Percentiles rank a stretch among this genome's conserved stretches.
Conservation (phyloP, 2,113 vertebrate genomes). For the Acrocephalus arundinaceus region DNA sequence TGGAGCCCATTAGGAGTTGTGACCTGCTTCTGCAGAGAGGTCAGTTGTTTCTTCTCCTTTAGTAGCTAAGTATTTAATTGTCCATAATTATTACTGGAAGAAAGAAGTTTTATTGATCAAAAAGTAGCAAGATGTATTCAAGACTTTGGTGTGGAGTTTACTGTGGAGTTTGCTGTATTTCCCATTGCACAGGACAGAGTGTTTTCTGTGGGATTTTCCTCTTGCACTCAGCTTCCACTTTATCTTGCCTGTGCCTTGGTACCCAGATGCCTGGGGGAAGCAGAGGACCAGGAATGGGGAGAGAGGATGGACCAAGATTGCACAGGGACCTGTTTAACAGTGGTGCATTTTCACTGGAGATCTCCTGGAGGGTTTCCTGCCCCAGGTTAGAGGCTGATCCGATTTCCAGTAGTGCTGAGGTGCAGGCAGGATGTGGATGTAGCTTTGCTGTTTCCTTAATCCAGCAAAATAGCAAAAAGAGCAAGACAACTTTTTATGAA, state of each 20-base stretch:
- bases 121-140: neutral
- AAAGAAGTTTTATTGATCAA: neutral
- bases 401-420: fast-evolving
- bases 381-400: neutral
- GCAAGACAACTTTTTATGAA: neutral
- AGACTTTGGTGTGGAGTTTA: neutral
- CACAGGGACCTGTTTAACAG: neutral
- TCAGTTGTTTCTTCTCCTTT: neutral
- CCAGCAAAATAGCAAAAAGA: neutral
- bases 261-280: neutral
- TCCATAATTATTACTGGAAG: neutral
- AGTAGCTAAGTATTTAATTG: neutral
- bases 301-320: neutral
- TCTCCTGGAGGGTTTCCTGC: neutral
- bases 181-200: neutral
- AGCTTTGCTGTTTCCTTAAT: neutral
- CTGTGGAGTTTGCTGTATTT: neutral
- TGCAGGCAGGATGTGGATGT: neutral
- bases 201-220: neutral
- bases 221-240: neutral
- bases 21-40: neutral
- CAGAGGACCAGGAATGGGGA: neutral
- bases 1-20: neutral
- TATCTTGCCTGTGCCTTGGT: neutral
- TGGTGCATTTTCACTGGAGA: fast-evolving